These are phyloP conservation scores for Apamea monoglypha DNA, from an alignment of 2,888 invertebrate genomes.

Conservation along the genomic window DNA sequence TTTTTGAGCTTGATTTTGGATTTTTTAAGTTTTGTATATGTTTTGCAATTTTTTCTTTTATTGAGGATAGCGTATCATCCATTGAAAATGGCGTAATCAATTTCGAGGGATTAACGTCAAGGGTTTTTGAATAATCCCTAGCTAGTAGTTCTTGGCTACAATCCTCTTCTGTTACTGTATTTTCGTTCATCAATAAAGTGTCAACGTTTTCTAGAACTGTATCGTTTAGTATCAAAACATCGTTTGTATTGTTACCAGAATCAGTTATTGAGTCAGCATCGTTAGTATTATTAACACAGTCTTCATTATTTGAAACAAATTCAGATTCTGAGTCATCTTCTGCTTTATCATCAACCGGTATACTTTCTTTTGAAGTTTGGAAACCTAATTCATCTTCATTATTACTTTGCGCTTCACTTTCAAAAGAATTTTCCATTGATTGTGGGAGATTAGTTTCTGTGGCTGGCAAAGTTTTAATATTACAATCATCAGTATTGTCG, in stretches of 20 bases:
- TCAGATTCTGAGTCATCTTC: conserved; percentile 5
- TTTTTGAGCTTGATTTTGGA: conserved; percentile 34
- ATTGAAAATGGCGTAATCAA: conserved; percentile 34
- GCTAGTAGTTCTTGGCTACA: conserved; percentile 17
- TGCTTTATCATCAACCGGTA: not conserved
- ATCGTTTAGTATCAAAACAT: conserved; percentile 24
- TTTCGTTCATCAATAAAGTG: conserved; percentile 21
- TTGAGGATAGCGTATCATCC: conserved; percentile 60
- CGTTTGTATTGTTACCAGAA: conserved; percentile 41
- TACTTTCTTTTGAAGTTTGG: not conserved
- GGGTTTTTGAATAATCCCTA: not conserved
- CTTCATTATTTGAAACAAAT: conserved; percentile 10
- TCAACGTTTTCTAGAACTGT: conserved; percentile 29
- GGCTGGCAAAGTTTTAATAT: not conserved
- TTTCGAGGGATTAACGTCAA: conserved; percentile 10
- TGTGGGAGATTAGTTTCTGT: conserved; percentile 9
- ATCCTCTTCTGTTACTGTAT: conserved; percentile 9
- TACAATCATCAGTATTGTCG: conserved; percentile 19
- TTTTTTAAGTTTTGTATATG: conserved; percentile 70
- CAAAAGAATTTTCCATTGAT: conserved; percentile 19
- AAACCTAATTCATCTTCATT: conserved; percentile 6
- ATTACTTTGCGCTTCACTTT: conserved; percentile 2
- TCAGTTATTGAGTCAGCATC: conserved; percentile 47
- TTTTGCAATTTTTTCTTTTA: conserved; percentile 70
- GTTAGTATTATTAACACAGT: conserved; percentile 14